Conservation (phyloP, 2,888 invertebrate species). For the Alviniconcha strummeri region DNA sequence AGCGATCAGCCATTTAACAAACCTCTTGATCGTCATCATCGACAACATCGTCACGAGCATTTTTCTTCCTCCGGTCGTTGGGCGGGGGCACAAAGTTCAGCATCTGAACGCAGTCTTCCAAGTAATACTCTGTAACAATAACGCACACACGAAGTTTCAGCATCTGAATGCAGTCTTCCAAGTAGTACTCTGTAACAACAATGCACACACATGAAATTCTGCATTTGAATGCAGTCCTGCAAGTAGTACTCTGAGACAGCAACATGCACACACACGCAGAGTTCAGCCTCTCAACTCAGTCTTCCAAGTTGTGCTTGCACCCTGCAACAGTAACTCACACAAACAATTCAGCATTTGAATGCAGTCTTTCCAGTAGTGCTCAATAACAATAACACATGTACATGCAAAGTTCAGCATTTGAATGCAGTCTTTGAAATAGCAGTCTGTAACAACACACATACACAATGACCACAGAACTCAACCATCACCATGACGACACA, state of each 20-base stretch:
- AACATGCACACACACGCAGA: slow-evolving; percentile 77
- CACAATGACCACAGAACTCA: not conserved
- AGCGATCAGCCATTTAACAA: too few species aligned
- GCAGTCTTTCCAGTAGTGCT: too few species aligned
- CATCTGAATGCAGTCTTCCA: slow-evolving; percentile 94
- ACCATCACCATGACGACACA: too few species aligned
- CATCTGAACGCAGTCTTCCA: slow-evolving; percentile 94
- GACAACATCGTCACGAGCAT: slow-evolving; percentile 73
- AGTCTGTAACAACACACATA: slow-evolving; percentile 77
- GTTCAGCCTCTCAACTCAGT: slow-evolving; percentile 89
- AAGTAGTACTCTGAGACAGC: not conserved
- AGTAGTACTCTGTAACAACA: slow-evolving; percentile 82
- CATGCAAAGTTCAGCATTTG: slow-evolving; percentile 78
- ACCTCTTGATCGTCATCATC: slow-evolving; percentile 66
- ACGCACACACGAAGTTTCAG: slow-evolving; percentile 76
- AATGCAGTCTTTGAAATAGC: slow-evolving; percentile 94
- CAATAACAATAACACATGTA: not conserved
- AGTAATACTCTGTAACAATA: slow-evolving; percentile 82
- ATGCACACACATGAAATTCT: not conserved
- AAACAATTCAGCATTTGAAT: not conserved
- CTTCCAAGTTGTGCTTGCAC: slow-evolving; percentile 95
- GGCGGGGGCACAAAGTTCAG: slow-evolving; percentile 87
- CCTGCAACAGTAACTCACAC: slow-evolving; percentile 75
- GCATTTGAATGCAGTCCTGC: not conserved
- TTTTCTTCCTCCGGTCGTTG: slow-evolving; percentile 81